Evolutionary conservation across 1,140 invertebrate genomes (phyloP).

Genomic region (Globodera ellingtonae): DNA sequence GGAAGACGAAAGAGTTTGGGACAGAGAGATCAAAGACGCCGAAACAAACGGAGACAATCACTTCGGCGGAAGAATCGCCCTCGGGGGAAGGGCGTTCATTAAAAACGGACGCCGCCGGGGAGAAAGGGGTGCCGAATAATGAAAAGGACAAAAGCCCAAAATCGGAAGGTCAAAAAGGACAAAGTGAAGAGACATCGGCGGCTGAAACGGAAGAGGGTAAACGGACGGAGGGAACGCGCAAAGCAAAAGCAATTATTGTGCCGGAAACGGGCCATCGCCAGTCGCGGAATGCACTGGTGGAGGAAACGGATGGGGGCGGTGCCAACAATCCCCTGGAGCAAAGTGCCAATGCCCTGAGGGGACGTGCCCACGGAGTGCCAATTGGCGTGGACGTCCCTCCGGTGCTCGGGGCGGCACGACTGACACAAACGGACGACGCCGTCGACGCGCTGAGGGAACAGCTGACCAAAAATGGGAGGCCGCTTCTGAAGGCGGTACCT

Average conservation of each 20-base stretch:
- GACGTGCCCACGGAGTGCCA: not conserved
- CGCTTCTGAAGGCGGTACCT: not conserved
- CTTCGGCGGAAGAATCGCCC: not conserved
- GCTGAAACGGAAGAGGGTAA: not conserved
- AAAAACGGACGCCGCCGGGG: not conserved
- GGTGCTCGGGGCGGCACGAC: not conserved
- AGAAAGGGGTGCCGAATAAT: not conserved
- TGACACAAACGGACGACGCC: not conserved
- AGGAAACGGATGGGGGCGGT: not conserved
- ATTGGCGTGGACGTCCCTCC: not conserved
- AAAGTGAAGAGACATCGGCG: not conserved
- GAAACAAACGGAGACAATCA: not conserved
- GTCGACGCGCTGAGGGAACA: not conserved
- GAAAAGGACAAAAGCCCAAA: slow-evolving; percentile 4
- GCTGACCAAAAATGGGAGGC: not conserved
- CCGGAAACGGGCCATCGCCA: not conserved
- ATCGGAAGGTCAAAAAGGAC: not conserved
- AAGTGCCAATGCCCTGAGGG: not conserved
- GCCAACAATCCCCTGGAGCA: not conserved
- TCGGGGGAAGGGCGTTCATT: no score
- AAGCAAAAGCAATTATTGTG: not conserved
- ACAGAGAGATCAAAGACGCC: no score
- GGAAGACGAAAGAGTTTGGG: not conserved
- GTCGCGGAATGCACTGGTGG: not conserved
- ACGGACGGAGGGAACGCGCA: not conserved